Evolutionary conservation across 2,888 invertebrate species (phyloP), one percentile per base, ranked within the genome.

Genomic region (Ichneumon xanthorius): DNA sequence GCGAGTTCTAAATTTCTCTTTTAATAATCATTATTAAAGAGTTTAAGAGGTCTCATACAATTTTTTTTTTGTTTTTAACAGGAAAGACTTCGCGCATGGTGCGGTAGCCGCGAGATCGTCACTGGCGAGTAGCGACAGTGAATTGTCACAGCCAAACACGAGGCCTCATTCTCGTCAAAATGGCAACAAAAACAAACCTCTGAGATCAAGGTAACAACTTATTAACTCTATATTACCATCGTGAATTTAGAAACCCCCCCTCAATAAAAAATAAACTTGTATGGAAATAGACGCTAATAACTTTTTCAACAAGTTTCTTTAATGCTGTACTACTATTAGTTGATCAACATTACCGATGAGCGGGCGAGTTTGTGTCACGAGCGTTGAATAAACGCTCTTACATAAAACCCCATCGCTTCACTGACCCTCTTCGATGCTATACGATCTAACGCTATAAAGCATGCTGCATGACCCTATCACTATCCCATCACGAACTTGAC

Each of bases 81-180:
- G 92, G 86, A 92, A 92, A 93, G 96, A 97, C 94, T 97, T 97
- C 95, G 96, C 96, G 40, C 95, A 96, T 89, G 96, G 96, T n/a
- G 94, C 95, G 14, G 94, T 94, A 87, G 93, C 93, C 73, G 92
- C 93, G 26, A 93, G 92, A 88, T 92, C 92, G 0, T 95, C 95
- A 0, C 95, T 95, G 88, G 94, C 94, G 65, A 95, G 95, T 90
- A 95, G 95, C 72, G 94, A 95, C 90, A 95, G 95, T 63, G 95
- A 95, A 90, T 93, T 95, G 84, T 95, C 95, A 9, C 94, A 94
- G 88, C 92, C 94, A 73, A 93, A 93, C 89, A 93, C 93, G 48
- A 92, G 94, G 86, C 93, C 94, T 53, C 92, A 92, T 68, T 94
- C 94, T 48, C 89, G 93, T 61, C 92, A 93, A 82, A 90, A 89